phyloP scores from a whole-genome alignment of 2,797 vertebrate species.

The Pseudomugil tenellus region DNA sequence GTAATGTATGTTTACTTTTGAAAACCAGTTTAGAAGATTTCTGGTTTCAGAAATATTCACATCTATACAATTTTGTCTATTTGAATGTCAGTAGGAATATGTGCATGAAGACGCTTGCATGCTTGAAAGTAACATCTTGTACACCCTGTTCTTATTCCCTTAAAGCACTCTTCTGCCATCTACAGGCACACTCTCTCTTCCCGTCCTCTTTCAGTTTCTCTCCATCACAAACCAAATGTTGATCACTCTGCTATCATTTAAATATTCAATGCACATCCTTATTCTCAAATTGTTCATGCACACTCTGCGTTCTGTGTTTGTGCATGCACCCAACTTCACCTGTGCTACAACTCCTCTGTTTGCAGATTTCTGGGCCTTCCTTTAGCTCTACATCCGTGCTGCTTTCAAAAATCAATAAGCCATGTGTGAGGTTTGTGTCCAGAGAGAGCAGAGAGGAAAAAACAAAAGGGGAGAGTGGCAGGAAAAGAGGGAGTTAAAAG shows the following conservation, averaged over 20 bases:
- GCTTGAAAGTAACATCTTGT: slow-evolving; percentile 13
- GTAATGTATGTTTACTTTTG: background rate
- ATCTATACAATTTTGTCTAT: slow-evolving; percentile 32
- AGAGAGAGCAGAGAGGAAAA: slow-evolving; percentile 35
- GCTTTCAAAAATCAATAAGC: slow-evolving; percentile 73
- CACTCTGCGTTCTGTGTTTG: slow-evolving; percentile 21
- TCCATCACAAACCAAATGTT: slow-evolving; percentile 44
- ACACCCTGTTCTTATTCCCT: slow-evolving; percentile 50
- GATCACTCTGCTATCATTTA: slow-evolving; percentile 55
- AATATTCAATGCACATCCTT: slow-evolving; percentile 39
- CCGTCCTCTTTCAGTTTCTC: slow-evolving; percentile 33
- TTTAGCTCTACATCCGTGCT: slow-evolving; percentile 33
- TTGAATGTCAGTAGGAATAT: slow-evolving; percentile 40
- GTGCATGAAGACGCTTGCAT: slow-evolving; percentile 14
- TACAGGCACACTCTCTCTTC: slow-evolving; percentile 67
- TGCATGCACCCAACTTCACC: slow-evolving; percentile 6
- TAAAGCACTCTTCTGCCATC: slow-evolving; percentile 81
- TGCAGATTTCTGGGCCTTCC: slow-evolving; percentile 43
- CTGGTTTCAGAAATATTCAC: slow-evolving; percentile 27
- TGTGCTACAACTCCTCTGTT: slow-evolving; percentile 31
- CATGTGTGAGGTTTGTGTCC: slow-evolving; percentile 70
- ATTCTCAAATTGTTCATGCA: slow-evolving; percentile 4
- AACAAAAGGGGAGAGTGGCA: slow-evolving; percentile 21
- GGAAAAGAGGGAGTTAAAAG: slow-evolving; percentile 10
- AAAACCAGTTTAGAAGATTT: slow-evolving; percentile 39